These are phyloP conservation scores for Platycercus adscitus DNA, from an alignment of 2,113 vertebrate species.

Conservation along the genomic window DNA sequence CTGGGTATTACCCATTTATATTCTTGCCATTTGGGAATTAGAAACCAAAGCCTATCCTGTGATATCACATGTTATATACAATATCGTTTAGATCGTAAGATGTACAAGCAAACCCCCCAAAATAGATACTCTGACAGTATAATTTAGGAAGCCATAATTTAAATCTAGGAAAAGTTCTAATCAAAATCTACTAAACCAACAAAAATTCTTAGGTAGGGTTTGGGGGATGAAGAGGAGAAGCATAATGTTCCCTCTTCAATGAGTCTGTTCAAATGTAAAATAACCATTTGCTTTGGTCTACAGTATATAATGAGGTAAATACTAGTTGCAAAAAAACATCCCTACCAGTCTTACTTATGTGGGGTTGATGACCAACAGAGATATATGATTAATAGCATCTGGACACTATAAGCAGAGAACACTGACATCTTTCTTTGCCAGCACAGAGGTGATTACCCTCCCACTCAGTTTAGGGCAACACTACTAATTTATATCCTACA, in stretches of 20 bases:
- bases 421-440: not conserved
- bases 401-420: not conserved
- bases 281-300: not conserved
- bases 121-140: not conserved
- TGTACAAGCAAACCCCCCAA: not conserved
- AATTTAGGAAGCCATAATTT: not conserved
- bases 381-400: not conserved
- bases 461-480: not conserved
- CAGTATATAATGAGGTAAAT: not conserved
- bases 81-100: not conserved
- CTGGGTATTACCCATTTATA: not conserved
- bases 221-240: not conserved
- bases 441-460: not conserved
- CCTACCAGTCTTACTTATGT: not conserved
- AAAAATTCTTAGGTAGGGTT: not conserved
- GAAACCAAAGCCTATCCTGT: not conserved
- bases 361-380: not conserved
- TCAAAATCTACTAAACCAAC: not conserved
- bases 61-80: not conserved
- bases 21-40: not conserved
- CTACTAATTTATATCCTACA: not conserved
- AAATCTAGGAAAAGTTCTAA: not conserved
- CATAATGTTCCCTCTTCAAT: not conserved
- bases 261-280: not conserved
- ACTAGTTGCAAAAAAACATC: not conserved